These are phyloP conservation scores for Rhabdomys pumilio DNA, from an alignment of 2,797 vertebrate species.

Conservation along the genomic window DNA sequence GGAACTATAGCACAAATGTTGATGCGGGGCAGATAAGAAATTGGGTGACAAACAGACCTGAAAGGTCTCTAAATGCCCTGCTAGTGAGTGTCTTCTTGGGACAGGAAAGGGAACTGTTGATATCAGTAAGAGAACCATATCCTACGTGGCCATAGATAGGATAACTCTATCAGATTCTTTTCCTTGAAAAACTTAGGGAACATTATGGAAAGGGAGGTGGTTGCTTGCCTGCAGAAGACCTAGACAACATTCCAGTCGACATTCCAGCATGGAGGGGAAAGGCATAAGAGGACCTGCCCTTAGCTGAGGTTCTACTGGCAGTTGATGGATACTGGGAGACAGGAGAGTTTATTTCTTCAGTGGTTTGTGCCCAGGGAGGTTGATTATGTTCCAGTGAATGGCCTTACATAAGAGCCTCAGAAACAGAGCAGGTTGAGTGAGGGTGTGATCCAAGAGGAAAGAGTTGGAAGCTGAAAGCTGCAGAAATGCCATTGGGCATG, in stretches of 20 bases:
- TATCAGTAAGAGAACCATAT: background rate
- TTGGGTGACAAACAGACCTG: fast-evolving
- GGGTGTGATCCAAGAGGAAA: background rate
- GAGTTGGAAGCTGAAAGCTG: fast-evolving
- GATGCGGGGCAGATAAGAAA: background rate
- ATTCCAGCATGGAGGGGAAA: background rate
- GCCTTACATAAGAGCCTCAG: background rate
- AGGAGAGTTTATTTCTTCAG: background rate
- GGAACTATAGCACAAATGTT: background rate
- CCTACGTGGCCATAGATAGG: background rate
- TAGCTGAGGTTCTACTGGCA: background rate
- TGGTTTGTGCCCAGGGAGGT: background rate
- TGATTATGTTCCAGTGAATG: background rate
- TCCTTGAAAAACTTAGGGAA: background rate
- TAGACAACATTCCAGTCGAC: background rate
- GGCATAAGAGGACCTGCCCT: background rate
- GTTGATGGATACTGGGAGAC: background rate
- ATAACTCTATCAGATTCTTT: background rate
- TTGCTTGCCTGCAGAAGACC: background rate
- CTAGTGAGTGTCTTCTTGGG: fast-evolving
- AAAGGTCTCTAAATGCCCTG: fast-evolving
- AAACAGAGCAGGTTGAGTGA: background rate
- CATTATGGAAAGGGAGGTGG: background rate
- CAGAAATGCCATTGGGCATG: fast-evolving
- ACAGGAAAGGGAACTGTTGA: fast-evolving